A percentile compares a stretch with the other conserved stretches of the same genome.
Conservation (phyloP, 1,140 invertebrate species). For the Drosophila repletoides region DNA sequence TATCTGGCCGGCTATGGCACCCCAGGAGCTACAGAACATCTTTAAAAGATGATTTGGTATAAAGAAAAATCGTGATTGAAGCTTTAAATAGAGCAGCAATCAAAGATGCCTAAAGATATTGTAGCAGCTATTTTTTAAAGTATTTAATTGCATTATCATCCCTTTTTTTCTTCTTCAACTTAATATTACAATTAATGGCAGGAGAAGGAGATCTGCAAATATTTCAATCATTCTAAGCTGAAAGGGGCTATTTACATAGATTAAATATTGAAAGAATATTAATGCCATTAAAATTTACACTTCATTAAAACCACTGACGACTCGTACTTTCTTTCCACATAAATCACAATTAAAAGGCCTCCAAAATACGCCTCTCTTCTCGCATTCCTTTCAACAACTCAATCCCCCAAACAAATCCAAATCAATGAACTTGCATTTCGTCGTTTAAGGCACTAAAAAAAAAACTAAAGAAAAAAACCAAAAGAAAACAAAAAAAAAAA, state of each 20-base stretch:
- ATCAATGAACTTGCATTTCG: constrained; percentile 59
- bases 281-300: too few species aligned
- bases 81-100: constrained; percentile 34
- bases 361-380: not conserved
- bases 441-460: constrained; percentile 14
- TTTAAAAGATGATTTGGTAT: constrained; percentile 32
- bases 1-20: not conserved
- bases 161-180: too few species aligned
- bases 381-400: constrained; percentile 18
- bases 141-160: constrained; percentile 31
- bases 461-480: not conserved
- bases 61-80: constrained; percentile 57
- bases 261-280: too few species aligned
- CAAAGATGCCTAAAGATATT: constrained; percentile 5
- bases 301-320: not conserved
- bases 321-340: constrained; percentile 29
- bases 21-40: constrained; percentile 7
- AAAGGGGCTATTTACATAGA: too few species aligned
- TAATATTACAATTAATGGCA: too few species aligned
- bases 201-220: too few species aligned
- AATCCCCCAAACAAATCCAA: constrained; percentile 18
- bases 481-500: constrained; percentile 42
- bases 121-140: constrained; percentile 8
- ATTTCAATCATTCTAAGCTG: too few species aligned
- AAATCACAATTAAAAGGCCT: constrained; percentile 35